phyloP scores from a whole-genome alignment of 2,888 invertebrate species.

The Meandrusa payeni region DNA sequence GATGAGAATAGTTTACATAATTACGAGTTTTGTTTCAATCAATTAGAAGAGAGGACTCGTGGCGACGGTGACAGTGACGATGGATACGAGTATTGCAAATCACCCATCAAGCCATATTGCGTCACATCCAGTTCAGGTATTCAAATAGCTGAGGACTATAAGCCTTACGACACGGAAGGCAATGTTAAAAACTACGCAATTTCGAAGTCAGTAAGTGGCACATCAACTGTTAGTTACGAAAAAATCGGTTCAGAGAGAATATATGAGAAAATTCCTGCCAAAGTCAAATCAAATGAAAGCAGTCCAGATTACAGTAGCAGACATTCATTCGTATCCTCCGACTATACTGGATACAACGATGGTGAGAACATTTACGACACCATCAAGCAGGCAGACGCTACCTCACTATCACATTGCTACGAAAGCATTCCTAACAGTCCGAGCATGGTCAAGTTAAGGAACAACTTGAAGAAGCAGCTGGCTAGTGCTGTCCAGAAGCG shows the following conservation, averaged over 20 bases:
- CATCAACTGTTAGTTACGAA: constrained; percentile 71
- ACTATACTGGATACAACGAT: constrained; percentile 66
- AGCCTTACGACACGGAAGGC: constrained; percentile 48
- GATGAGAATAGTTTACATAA: constrained; percentile 75
- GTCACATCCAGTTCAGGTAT: constrained; percentile 64
- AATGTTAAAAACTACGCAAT: constrained; percentile 61
- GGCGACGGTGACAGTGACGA: constrained; percentile 74
- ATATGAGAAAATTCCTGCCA: constrained; percentile 69
- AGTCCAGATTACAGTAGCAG: constrained; percentile 64
- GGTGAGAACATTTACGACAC: constrained; percentile 83
- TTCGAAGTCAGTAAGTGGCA: constrained; percentile 68
- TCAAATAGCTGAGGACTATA: constrained; percentile 78
- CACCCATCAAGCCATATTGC: constrained; percentile 68
- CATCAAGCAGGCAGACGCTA: constrained; percentile 77
- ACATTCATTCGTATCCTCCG: constrained; percentile 61
- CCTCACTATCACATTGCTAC: constrained; percentile 79
- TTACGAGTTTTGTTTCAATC: constrained; percentile 73
- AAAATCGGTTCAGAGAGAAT: constrained; percentile 73
- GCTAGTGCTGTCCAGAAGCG: constrained; percentile 62
- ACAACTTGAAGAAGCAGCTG: constrained; percentile 58
- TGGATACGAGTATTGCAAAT: constrained; percentile 75
- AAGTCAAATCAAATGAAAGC: constrained; percentile 57
- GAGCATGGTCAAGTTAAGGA: constrained; percentile 65
- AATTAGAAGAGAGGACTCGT: constrained; percentile 65
- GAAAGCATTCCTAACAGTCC: constrained; percentile 81